A percentile compares a stretch with the other conserved stretches of the same genome.
Evolutionary conservation across 2,113 vertebrate genomes (phyloP).

Genomic region (Cairina moschata): DNA sequence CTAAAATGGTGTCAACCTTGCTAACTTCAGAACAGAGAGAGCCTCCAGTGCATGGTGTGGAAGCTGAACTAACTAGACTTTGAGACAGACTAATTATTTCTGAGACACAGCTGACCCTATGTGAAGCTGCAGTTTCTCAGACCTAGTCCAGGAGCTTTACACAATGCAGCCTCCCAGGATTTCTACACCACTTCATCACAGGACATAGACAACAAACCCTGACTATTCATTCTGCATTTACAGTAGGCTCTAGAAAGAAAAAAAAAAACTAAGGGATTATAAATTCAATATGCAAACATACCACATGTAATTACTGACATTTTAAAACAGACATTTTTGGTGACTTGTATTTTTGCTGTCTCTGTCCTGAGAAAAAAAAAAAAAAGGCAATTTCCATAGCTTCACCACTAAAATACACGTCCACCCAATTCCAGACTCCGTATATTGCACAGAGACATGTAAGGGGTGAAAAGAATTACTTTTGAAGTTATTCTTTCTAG

Average conservation of each 20-base stretch:
- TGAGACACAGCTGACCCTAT: not conserved
- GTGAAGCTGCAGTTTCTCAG: not conserved
- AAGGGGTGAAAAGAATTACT: not conserved
- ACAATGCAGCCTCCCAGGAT: not conserved
- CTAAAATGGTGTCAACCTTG: not conserved
- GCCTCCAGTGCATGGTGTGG: not conserved
- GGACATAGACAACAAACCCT: not conserved
- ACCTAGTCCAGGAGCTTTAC: not conserved
- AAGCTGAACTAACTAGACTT: slow-evolving; percentile 34
- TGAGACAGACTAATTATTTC: slow-evolving; percentile 33
- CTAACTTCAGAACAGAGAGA: not conserved
- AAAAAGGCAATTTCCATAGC: rapidly evolving
- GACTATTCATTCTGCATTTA: not conserved
- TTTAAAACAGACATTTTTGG: not conserved
- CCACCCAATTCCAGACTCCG: not conserved
- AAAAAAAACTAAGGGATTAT: not conserved
- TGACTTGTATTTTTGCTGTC: not conserved
- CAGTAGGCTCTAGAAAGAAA: not conserved
- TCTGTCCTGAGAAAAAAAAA: not conserved
- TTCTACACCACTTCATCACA: not conserved
- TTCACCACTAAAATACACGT: not conserved
- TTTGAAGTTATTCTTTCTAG: not conserved
- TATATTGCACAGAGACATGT: not conserved
- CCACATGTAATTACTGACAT: not conserved
- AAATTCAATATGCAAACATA: not conserved